Evolutionary conservation across 2,113 vertebrate species (phyloP).

Genomic region (human (Homo sapiens)): DNA sequence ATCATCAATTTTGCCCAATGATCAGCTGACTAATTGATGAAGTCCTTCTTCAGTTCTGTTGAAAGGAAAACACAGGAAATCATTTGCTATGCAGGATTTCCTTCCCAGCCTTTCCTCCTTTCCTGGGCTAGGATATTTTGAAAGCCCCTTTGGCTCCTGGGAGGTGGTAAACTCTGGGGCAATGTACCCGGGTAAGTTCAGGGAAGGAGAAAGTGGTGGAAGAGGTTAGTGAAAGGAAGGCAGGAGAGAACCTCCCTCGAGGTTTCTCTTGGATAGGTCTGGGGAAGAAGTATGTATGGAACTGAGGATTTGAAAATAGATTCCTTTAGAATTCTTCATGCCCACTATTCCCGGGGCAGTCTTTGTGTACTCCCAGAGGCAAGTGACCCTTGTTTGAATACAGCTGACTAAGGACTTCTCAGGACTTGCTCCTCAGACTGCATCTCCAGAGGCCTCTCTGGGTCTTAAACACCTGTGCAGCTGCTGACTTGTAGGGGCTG

Average conservation of each 20-base stretch:
- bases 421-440: neutral
- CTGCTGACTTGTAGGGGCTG: neutral
- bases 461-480: neutral
- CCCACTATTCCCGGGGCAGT: neutral
- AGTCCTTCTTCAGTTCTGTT: neutral
- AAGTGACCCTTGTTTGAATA: neutral
- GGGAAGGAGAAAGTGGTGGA: neutral
- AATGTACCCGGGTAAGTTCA: neutral
- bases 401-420: neutral
- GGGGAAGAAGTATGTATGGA: neutral
- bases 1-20: neutral
- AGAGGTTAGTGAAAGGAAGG: neutral
- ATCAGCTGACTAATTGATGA: neutral
- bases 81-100: neutral
- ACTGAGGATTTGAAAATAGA: neutral
- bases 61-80: neutral
- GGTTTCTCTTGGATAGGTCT: neutral
- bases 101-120: neutral
- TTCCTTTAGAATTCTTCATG: neutral
- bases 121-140: neutral
- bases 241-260: neutral
- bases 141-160: neutral
- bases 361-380: neutral
- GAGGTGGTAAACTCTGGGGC: neutral
- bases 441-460: neutral